phyloP scores from a whole-genome alignment of 2,113 vertebrate species.

The Gambusia affinis region DNA sequence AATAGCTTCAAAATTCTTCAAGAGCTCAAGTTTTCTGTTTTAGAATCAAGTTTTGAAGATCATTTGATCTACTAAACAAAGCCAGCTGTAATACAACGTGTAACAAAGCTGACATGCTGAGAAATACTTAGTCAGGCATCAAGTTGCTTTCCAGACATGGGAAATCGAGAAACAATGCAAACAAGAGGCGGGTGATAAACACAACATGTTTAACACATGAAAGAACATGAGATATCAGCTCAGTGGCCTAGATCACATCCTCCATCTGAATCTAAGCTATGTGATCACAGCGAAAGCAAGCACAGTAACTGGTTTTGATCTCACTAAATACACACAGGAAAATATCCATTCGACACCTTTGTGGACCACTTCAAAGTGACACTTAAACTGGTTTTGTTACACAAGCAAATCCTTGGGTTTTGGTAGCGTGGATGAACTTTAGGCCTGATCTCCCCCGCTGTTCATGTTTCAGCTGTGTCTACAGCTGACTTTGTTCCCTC shows the following conservation, averaged over 20 bases:
- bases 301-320: constrained; percentile 39
- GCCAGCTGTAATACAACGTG: constrained; percentile 38
- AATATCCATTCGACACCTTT: constrained; percentile 59
- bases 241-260: constrained; percentile 50
- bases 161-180: constrained; percentile 58
- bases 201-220: constrained; percentile 46
- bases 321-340: constrained; percentile 50
- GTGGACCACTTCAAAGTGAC: constrained; percentile 63
- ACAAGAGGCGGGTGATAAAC: constrained; percentile 43
- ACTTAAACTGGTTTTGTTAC: constrained; percentile 61
- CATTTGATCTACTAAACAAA: constrained; percentile 33
- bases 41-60: constrained; percentile 36
- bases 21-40: constrained; percentile 47
- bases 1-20: constrained; percentile 21
- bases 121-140: constrained; percentile 45
- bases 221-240: constrained; percentile 54
- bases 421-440: constrained; percentile 66
- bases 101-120: constrained; percentile 41
- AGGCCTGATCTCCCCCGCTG: constrained; percentile 41
- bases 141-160: constrained; percentile 57
- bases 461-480: constrained; percentile 37
- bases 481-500: constrained; percentile 33
- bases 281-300: constrained; percentile 61
- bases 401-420: constrained; percentile 62
- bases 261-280: constrained; percentile 37